These are phyloP conservation scores for Alca torda DNA, from an alignment of 2,797 vertebrate genomes.

Conservation along the genomic window DNA sequence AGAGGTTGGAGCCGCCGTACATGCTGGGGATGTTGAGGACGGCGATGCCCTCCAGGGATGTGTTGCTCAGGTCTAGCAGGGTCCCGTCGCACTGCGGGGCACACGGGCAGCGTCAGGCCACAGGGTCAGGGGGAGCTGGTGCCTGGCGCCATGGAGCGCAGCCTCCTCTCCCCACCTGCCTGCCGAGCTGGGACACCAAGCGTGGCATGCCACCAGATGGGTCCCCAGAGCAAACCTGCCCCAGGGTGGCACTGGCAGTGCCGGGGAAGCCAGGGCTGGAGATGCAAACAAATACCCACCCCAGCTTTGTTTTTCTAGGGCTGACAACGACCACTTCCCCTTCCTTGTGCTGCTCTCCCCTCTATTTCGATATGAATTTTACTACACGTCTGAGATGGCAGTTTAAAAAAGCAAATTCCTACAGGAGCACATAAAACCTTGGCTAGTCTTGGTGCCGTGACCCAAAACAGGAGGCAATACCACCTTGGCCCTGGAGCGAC, in stretches of 20 bases:
- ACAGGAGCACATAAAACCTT: background rate
- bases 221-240: background rate
- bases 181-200: rapidly evolving
- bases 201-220: rapidly evolving
- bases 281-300: background rate
- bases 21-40: constrained; percentile 98
- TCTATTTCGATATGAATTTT: rapidly evolving
- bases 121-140: rapidly evolving
- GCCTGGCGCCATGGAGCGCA: rapidly evolving
- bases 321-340: background rate
- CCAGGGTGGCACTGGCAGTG: background rate
- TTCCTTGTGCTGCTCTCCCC: background rate
- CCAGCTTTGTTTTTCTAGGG: background rate
- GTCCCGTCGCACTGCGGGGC: constrained; percentile 86
- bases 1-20: constrained; percentile 95
- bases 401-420: background rate
- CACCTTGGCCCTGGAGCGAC: rapidly evolving
- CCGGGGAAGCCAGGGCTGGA: background rate
- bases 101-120: background rate
- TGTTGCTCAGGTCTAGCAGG: constrained; percentile 88
- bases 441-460: rapidly evolving
- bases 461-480: background rate
- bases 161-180: background rate
- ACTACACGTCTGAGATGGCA: rapidly evolving
- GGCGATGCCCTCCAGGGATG: constrained; percentile 91